phyloP scores from a whole-genome alignment of 2,797 vertebrate species.

The Avahi laniger region DNA sequence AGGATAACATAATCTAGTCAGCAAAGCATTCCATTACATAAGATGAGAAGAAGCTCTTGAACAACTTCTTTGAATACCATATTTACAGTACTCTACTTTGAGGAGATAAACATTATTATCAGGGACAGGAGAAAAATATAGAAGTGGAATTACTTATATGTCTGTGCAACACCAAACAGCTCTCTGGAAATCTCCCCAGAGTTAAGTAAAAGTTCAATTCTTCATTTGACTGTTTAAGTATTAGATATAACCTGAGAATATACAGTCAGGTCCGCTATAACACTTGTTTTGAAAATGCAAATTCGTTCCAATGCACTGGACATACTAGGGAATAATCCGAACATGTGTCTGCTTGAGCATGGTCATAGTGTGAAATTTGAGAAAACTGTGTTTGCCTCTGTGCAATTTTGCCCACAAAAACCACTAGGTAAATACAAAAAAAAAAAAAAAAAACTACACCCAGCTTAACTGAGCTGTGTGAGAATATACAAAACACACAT shows the following conservation, averaged over 20 bases:
- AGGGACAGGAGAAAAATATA: neutral
- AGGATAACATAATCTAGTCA: neutral
- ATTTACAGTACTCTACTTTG: neutral
- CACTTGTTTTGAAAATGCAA: neutral
- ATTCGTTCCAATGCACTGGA: neutral
- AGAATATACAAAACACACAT: neutral
- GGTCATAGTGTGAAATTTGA: neutral
- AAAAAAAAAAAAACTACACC: neutral
- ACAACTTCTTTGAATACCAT: neutral
- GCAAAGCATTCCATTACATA: neutral
- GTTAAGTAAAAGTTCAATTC: neutral
- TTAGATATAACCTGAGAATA: neutral
- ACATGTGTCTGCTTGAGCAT: neutral
- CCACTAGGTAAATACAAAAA: neutral
- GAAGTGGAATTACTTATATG: neutral
- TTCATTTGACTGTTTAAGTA: neutral
- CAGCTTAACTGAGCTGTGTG: neutral
- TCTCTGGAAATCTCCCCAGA: neutral
- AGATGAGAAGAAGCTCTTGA: neutral
- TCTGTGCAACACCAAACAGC: neutral
- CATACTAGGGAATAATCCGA: neutral
- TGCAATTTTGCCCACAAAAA: neutral
- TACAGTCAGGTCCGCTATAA: neutral
- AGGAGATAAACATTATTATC: neutral
- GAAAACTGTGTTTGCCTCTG: neutral